Evolutionary conservation across 1,140 invertebrate genomes (phyloP).

Genomic region (Temnothorax nylanderi): DNA sequence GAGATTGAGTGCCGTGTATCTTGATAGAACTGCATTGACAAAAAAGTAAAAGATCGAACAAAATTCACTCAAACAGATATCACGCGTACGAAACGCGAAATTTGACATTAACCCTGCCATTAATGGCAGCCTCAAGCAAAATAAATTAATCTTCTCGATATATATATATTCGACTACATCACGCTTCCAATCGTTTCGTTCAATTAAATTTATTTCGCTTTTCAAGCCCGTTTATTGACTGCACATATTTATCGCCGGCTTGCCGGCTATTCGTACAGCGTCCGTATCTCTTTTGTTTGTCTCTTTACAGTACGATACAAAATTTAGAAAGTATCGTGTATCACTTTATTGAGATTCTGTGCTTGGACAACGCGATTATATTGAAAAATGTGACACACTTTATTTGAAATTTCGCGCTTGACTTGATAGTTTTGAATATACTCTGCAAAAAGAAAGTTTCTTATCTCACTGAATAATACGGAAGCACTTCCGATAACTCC

Average conservation of each 20-base stretch:
- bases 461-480: slow-evolving; percentile 15
- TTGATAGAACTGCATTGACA: neutral
- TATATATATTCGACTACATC: neutral
- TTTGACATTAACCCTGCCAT: neutral
- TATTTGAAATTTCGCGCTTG: neutral
- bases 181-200: neutral
- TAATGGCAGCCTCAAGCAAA: neutral
- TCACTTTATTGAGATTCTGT: neutral
- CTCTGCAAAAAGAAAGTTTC: neutral
- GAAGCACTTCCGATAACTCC: slow-evolving; percentile 1
- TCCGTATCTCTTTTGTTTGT: neutral
- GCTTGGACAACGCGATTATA: neutral
- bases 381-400: neutral
- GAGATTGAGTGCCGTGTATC: neutral
- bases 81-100: slow-evolving; percentile 24
- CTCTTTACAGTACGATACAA: neutral
- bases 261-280: neutral
- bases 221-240: slow-evolving; percentile 26
- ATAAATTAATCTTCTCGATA: slow-evolving; percentile 15
- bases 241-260: neutral
- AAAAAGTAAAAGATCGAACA: neutral
- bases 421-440: slow-evolving; percentile 16
- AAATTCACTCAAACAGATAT: neutral
- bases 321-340: neutral
- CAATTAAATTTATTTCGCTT: slow-evolving; percentile 25